Evolutionary conservation across 2,888 invertebrate species (phyloP).

Genomic region (Phyllotreta striolata): DNA sequence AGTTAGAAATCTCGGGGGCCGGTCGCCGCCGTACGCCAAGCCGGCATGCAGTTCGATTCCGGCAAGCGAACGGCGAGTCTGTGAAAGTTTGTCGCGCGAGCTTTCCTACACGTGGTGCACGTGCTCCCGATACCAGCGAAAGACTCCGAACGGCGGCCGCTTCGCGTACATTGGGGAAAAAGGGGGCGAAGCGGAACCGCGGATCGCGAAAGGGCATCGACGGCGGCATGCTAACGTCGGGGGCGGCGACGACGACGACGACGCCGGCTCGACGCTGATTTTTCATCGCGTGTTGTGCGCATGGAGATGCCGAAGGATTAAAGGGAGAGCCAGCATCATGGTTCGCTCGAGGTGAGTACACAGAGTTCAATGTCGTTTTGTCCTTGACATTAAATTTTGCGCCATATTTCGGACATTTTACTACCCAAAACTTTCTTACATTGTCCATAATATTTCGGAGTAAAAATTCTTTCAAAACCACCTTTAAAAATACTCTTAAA

Average conservation of each 20-base stretch:
- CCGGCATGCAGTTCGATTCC: constrained; percentile 54
- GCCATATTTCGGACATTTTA: too few relatives aligned
- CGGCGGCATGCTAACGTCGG: constrained; percentile 8
- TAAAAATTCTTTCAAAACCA: too few relatives aligned
- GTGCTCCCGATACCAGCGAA: constrained; percentile 46
- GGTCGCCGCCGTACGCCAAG: neutral
- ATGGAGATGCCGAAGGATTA: constrained; percentile 28
- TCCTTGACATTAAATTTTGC: constrained; percentile 13
- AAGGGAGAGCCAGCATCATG: constrained; percentile 27
- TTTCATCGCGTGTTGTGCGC: constrained; percentile 23
- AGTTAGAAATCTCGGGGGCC: constrained; percentile 48
- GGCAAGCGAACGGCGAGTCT: constrained; percentile 54
- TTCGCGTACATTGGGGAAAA: too few relatives aligned
- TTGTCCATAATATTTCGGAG: too few relatives aligned
- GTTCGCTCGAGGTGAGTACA: constrained; percentile 26
- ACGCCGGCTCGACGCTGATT: neutral
- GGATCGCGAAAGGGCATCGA: constrained; percentile 13
- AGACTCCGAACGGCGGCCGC: constrained; percentile 39
- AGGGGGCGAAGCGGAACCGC: too few relatives aligned
- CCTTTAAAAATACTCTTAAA: too few relatives aligned
- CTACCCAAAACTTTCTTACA: too few relatives aligned
- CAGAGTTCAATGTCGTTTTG: constrained; percentile 16
- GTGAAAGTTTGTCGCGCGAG: constrained; percentile 53
- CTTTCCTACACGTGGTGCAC: constrained; percentile 54
- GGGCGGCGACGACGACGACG: constrained; percentile 4